Conservation (phyloP, 2,797 vertebrate species). For the Rhodeus uyekii region DNA sequence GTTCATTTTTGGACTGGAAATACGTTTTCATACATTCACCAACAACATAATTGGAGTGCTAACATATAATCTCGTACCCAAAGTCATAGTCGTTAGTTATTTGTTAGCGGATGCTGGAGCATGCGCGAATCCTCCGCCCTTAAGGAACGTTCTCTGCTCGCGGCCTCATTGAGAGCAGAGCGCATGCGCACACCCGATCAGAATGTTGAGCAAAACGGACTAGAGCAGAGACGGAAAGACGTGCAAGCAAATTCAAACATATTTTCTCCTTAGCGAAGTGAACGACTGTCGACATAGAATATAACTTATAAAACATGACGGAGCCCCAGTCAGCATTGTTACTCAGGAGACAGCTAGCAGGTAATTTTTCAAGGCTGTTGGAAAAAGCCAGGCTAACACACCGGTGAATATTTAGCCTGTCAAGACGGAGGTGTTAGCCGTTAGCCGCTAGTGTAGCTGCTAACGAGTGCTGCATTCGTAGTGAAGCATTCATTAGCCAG, state of each 20-base stretch:
- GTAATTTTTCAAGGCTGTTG: conserved; percentile 72
- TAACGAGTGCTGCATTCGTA: not conserved
- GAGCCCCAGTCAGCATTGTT: conserved; percentile 95
- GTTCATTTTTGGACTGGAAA: not conserved
- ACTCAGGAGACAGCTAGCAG: conserved; percentile 96
- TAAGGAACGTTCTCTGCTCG: conserved; percentile 38
- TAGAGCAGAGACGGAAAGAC: conserved; percentile 50
- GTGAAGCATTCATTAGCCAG: not conserved
- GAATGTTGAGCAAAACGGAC: conserved; percentile 63
- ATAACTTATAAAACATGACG: conserved; percentile 79
- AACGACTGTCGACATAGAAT: conserved; percentile 30
- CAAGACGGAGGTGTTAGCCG: conserved; percentile 16
- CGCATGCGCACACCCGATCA: conserved; percentile 58
- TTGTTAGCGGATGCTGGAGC: not conserved
- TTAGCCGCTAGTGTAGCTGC: conserved; percentile 46
- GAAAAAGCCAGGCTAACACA: conserved; percentile 58
- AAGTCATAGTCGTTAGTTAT: not conserved
- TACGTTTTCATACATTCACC: not conserved
- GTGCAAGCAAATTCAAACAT: conserved; percentile 49
- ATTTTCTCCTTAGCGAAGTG: conserved; percentile 52
- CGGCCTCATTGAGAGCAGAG: conserved; percentile 23
- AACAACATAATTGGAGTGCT: not conserved
- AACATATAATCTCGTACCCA: not conserved
- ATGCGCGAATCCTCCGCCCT: conserved; percentile 37
- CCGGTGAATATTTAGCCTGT: conserved; percentile 29